Evolutionary conservation across 2,113 vertebrate species (phyloP).

Genomic region (Grammomys dolichurus): DNA sequence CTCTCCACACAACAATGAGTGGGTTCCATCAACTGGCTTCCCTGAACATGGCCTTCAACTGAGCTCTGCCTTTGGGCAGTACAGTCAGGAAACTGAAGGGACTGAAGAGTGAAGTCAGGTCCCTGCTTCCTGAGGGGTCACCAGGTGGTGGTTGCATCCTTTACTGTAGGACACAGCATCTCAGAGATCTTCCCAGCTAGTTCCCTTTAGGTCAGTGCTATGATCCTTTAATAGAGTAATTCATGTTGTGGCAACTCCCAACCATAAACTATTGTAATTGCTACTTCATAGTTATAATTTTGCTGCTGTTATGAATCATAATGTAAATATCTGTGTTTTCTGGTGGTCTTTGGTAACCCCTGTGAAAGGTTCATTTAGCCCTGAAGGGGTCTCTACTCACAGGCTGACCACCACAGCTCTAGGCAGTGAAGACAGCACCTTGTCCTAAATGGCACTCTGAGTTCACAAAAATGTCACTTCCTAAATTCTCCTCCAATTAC

Average conservation of each 20-base stretch:
- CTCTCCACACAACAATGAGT: background rate
- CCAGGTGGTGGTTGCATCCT: background rate
- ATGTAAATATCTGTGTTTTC: background rate
- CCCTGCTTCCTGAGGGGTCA: background rate
- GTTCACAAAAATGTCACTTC: slow-evolving; percentile 12
- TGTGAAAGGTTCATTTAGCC: background rate
- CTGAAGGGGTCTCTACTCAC: background rate
- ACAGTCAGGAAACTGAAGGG: background rate
- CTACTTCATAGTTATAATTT: background rate
- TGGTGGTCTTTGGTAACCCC: background rate
- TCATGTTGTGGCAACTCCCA: background rate
- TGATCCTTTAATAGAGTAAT: background rate
- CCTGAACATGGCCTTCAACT: background rate
- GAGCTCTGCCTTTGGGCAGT: background rate
- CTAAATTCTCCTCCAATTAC: slow-evolving; percentile 5
- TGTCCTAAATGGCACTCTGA: background rate
- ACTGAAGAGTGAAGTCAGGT: background rate
- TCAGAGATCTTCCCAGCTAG: too few species aligned
- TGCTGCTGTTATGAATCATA: background rate
- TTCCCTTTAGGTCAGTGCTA: background rate
- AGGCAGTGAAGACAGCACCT: background rate
- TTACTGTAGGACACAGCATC: background rate
- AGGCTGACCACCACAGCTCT: background rate
- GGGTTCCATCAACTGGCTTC: background rate
- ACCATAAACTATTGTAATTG: background rate